Percentiles rank a stretch among this genome's conserved stretches.
Evolutionary conservation across 2,797 vertebrate genomes (phyloP).

Genomic region (Anguilla megastoma): DNA sequence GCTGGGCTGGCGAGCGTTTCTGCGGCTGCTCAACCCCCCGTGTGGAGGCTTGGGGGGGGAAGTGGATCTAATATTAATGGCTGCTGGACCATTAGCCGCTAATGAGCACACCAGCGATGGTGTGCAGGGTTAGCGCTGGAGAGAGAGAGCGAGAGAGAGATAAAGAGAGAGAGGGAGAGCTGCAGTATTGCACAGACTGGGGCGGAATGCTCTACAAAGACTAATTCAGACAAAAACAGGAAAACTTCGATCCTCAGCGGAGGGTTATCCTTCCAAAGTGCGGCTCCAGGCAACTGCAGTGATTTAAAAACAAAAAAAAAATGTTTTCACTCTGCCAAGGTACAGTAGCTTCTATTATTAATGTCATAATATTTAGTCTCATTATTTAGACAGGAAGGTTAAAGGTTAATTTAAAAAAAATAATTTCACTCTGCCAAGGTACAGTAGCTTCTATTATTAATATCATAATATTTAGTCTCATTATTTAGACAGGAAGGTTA

Average conservation of each 20-base stretch:
- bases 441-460: neutral
- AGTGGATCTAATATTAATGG: conserved; percentile 80
- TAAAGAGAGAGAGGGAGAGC: neutral
- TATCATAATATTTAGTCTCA: too few species aligned
- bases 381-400: neutral
- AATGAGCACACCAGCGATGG: conserved; percentile 60
- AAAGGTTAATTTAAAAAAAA: too few species aligned
- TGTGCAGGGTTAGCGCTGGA: neutral
- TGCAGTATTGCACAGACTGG: neutral
- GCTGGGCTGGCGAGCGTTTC: conserved; percentile 28
- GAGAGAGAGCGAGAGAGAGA: neutral
- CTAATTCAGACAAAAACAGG: neutral
- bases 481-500: neutral
- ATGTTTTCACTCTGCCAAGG: neutral
- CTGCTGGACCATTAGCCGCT: conserved; percentile 69
- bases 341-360: neutral
- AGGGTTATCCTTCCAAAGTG: neutral
- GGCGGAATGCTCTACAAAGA: neutral
- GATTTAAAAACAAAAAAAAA: neutral
- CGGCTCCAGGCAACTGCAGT: neutral
- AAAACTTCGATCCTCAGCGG: neutral
- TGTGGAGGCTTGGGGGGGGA: conserved; percentile 44
- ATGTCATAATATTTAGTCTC: too few species aligned
- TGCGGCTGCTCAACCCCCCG: conserved; percentile 65
- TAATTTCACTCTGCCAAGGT: neutral